Evolutionary conservation across 2,888 invertebrate genomes (phyloP), one percentile per base, ranked within the genome.

Genomic region (Drosophila atripex): DNA sequence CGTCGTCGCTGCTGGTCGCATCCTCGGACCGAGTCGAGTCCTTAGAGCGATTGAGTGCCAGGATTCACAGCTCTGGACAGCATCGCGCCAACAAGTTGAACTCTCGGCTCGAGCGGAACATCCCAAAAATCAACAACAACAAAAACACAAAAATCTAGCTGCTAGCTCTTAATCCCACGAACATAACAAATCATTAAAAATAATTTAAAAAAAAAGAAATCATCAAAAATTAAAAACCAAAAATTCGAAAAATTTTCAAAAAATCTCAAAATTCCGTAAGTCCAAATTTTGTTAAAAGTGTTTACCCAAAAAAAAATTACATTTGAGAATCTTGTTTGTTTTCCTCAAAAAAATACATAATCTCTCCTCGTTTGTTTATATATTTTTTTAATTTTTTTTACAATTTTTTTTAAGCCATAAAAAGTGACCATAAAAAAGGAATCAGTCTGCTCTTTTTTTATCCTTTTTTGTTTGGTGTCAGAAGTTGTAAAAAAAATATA

Each of bases 81-180:
- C 76, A 65, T 73, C 80, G 84, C 84, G 84, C 75, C 84, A 86
- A 84, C 84, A 76, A 86, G 86, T 83, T 86, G 80, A 83, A 80
- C 75, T 76, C 76, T 79, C 76, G 69, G 55, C 73, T 47, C 50
- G 32, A 51, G 46, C 43, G 51, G 32, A 60, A 51, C 49, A 14
- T 39, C 11, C 35, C 5, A 35, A 12, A 30, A 21, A 30, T 25
- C 49, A 41, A 7, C 46, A 21, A 46, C 56, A 51, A 23, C 51
- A 39, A 35, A 12, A 46, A 32, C 35, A 8, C 18, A 14, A 56
- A 53, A 23, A 45, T 32, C 39, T 5, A 23, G 30, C 23, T 14
- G 9, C 16, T 25, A 52, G 21, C 50, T 16, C 18, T 12, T 41
- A 41, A 41, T 18, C 8, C 39, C 16, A 41, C 18, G 18, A 38